phyloP scores from a whole-genome alignment of 2,888 invertebrate genomes.

The Diarsia brunnea region DNA sequence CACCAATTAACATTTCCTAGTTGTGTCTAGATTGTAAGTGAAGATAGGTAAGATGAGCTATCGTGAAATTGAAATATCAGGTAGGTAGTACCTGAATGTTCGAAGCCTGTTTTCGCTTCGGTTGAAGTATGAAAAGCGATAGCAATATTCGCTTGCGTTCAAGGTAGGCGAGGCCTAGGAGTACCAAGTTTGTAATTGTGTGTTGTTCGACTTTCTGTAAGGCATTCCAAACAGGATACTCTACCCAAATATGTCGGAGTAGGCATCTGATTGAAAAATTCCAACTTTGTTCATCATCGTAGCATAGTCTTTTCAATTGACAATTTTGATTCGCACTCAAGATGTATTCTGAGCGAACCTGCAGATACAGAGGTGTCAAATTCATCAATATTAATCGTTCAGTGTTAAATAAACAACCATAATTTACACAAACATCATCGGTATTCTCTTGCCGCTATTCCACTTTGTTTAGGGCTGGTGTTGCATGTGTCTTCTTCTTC shows the following conservation, averaged over 20 bases:
- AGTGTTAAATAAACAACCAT: neutral
- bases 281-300: neutral
- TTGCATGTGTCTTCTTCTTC: neutral
- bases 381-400: neutral
- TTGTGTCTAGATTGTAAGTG: slow-evolving; percentile 67
- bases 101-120: slow-evolving; percentile 50
- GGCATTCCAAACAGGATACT: neutral
- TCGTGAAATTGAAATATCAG: slow-evolving; percentile 65
- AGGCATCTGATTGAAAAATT: neutral
- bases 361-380: too few relatives aligned
- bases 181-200: slow-evolving; percentile 26
- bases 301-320: too few relatives aligned
- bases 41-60: slow-evolving; percentile 64
- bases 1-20: slow-evolving; percentile 72
- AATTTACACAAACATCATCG: neutral
- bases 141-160: slow-evolving; percentile 24
- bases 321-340: neutral
- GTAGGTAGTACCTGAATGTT: slow-evolving; percentile 52
- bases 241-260: slow-evolving; percentile 9
- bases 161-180: slow-evolving; percentile 10
- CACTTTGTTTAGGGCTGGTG: neutral
- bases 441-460: neutral
- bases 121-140: slow-evolving; percentile 36
- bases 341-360: neutral
- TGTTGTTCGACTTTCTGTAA: slow-evolving; percentile 28